These are phyloP conservation scores for Siniperca scherzeri DNA, from an alignment of 2,797 vertebrate species.

Conservation along the genomic window DNA sequence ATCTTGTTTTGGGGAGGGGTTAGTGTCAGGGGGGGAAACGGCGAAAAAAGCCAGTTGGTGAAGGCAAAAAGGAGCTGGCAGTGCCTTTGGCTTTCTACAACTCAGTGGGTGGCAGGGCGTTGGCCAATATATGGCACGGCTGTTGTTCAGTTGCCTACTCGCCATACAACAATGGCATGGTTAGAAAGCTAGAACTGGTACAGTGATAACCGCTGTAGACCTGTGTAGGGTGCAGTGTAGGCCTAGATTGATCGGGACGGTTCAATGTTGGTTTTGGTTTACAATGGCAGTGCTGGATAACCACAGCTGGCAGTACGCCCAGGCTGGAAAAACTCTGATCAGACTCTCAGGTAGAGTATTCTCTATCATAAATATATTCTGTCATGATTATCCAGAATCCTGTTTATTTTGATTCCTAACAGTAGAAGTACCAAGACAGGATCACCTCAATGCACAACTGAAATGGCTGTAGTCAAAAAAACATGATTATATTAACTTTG, in stretches of 20 bases:
- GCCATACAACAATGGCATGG: slow-evolving; percentile 40
- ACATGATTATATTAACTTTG: neutral
- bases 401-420: neutral
- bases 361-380: neutral
- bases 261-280: slow-evolving; percentile 50
- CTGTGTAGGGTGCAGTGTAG: slow-evolving; percentile 13
- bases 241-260: slow-evolving; percentile 10
- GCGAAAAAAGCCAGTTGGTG: slow-evolving; percentile 74
- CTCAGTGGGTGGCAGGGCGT: slow-evolving; percentile 74
- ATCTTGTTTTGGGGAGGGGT: slow-evolving; percentile 81
- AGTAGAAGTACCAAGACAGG: neutral
- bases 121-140: slow-evolving; percentile 62
- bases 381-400: slow-evolving; percentile 1
- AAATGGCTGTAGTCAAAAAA: neutral
- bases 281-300: slow-evolving; percentile 82
- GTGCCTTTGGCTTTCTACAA: slow-evolving; percentile 65
- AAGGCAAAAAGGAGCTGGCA: slow-evolving; percentile 74
- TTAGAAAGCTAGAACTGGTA: slow-evolving; percentile 31
- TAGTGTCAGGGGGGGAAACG: slow-evolving; percentile 51
- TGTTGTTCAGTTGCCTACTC: slow-evolving; percentile 51
- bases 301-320: slow-evolving; percentile 87
- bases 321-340: slow-evolving; percentile 84
- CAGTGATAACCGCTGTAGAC: neutral
- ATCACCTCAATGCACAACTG: neutral
- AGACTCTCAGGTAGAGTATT: slow-evolving; percentile 83